Conservation (phyloP, 1,140 invertebrate genomes). For the Formica exsecta region DNA sequence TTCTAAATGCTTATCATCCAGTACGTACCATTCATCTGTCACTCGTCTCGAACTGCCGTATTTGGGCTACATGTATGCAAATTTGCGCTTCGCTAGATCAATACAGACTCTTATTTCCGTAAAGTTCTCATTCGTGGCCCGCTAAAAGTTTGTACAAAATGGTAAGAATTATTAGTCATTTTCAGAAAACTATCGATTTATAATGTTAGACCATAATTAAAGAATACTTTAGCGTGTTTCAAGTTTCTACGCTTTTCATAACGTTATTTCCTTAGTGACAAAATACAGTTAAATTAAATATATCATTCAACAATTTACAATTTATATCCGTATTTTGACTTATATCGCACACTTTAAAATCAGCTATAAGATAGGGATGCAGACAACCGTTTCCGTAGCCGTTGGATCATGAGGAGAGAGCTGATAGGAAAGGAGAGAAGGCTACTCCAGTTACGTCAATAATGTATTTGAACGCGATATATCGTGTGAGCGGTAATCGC, state of each 20-base stretch:
- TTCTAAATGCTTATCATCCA: not conserved
- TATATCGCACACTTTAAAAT: not conserved
- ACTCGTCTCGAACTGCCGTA: constrained; percentile 25
- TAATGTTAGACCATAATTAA: not conserved
- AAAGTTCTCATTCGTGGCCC: constrained; percentile 19
- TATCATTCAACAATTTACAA: not conserved
- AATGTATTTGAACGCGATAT: constrained; percentile 45
- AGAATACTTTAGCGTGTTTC: not conserved
- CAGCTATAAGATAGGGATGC: not conserved
- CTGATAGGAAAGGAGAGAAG: constrained; percentile 48
- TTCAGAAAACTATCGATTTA: not conserved
- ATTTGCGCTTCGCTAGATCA: not conserved
- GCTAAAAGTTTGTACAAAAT: constrained; percentile 22
- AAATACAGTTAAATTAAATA: not conserved
- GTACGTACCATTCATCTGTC: constrained; percentile 70
- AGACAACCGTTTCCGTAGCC: constrained; percentile 17
- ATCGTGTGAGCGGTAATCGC: constrained; percentile 48
- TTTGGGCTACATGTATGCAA: not conserved
- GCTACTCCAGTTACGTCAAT: constrained; percentile 60
- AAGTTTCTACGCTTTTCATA: not conserved
- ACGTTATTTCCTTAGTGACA: not conserved
- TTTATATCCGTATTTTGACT: not conserved
- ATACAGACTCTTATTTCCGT: not conserved
- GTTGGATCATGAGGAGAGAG: constrained; percentile 47
- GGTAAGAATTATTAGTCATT: not conserved